Conservation (phyloP, 2,888 invertebrate species). For the Pachycephus smyrnensis region DNA sequence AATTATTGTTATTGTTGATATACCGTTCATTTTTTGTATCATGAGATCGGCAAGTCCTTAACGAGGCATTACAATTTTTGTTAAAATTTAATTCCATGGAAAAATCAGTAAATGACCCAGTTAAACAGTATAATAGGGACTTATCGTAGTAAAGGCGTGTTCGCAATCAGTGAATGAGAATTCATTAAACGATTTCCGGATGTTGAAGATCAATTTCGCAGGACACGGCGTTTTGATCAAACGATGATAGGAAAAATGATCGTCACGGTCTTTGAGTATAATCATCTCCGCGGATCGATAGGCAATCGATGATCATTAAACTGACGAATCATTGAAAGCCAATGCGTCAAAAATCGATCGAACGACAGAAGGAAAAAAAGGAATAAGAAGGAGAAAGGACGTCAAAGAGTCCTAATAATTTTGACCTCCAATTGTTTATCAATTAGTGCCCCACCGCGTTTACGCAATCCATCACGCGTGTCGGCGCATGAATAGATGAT, state of each 20-base stretch:
- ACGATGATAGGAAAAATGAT: background rate
- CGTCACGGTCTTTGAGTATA: background rate
- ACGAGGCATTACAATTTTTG: background rate
- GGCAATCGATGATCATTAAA: background rate
- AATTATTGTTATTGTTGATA: background rate
- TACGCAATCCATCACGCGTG: background rate
- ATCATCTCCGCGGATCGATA: background rate
- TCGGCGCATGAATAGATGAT: background rate
- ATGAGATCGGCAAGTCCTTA: background rate
- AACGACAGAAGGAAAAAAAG: background rate
- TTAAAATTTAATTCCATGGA: background rate
- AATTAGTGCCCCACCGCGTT: background rate
- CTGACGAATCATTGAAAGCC: background rate
- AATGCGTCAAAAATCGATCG: background rate
- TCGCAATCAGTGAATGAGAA: background rate
- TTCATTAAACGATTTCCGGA: background rate
- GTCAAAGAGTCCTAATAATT: background rate
- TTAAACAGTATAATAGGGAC: background rate
- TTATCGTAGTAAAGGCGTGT: background rate
- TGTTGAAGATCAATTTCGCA: background rate
- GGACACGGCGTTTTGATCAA: background rate
- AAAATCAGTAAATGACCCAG: background rate
- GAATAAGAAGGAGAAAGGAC: background rate
- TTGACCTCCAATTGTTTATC: background rate
- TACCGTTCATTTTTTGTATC: no score